Percentiles rank a stretch among this genome's conserved stretches.
These are phyloP conservation scores for Bellardia bayeri DNA, from an alignment of 2,888 invertebrate genomes.

Conservation along the genomic window DNA sequence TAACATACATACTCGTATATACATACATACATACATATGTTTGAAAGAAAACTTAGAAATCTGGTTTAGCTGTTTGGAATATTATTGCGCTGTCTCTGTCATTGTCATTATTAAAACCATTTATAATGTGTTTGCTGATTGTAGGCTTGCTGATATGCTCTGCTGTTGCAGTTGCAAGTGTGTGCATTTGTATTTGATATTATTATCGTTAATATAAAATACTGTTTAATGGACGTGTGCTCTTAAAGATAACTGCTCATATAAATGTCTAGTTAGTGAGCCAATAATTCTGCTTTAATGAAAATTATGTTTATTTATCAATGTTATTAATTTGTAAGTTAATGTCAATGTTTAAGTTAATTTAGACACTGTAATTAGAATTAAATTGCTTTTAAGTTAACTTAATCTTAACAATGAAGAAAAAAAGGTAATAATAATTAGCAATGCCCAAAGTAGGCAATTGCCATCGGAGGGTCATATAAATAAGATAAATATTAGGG, in stretches of 20 bases:
- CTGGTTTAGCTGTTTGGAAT: too few species aligned
- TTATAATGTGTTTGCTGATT: neutral
- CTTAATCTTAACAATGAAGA: too few species aligned
- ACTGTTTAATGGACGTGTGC: slow-evolving; percentile 10
- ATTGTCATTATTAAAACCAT: slow-evolving; percentile 33
- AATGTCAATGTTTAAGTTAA: neutral
- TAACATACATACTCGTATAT: too few species aligned
- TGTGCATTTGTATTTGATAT: neutral
- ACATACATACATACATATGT: too few species aligned
- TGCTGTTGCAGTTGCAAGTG: too few species aligned
- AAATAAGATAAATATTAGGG: too few species aligned
- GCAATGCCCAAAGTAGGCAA: too few species aligned
- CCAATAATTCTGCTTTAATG: neutral
- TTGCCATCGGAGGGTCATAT: too few species aligned
- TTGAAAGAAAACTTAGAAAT: too few species aligned
- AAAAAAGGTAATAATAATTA: too few species aligned
- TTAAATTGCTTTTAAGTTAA: neutral
- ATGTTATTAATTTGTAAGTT: slow-evolving; percentile 27
- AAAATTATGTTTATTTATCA: neutral
- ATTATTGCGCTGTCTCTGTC: neutral
- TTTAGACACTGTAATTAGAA: neutral
- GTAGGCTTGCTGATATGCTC: too few species aligned
- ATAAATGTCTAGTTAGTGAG: slow-evolving; percentile 24
- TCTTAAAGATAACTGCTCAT: slow-evolving; percentile 22
- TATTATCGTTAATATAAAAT: slow-evolving; percentile 43